Evolutionary conservation across 2,888 invertebrate species (phyloP).

Genomic region (Mamestra brassicae): DNA sequence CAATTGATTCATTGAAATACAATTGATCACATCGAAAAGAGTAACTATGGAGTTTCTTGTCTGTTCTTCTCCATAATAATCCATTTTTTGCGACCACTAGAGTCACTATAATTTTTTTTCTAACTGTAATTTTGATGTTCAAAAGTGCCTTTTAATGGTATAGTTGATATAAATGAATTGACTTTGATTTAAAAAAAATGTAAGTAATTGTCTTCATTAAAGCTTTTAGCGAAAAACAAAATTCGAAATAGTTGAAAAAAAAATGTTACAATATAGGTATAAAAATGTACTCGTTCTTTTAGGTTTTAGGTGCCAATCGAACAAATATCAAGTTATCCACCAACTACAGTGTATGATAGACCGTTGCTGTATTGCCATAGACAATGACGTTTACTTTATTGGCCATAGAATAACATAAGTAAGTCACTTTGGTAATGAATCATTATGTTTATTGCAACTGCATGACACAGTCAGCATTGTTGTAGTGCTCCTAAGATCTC

Average conservation of each 20-base stretch:
- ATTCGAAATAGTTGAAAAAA: not conserved
- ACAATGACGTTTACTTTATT: not conserved
- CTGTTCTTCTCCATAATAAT: too few species aligned
- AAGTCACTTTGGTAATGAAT: slow-evolving; percentile 41
- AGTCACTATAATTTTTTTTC: too few species aligned
- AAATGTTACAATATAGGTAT: not conserved
- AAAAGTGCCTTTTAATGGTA: too few species aligned
- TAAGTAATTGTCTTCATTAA: too few species aligned
- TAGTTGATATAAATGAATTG: too few species aligned
- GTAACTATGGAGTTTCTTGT: too few species aligned
- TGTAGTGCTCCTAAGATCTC: slow-evolving; percentile 41
- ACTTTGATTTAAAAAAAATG: too few species aligned
- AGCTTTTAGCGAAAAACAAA: not conserved
- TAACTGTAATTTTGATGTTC: too few species aligned
- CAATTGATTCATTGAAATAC: too few species aligned
- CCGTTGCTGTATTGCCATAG: too few species aligned
- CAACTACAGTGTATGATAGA: not conserved
- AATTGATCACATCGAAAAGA: too few species aligned
- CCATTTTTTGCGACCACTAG: too few species aligned
- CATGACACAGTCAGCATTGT: slow-evolving; percentile 42
- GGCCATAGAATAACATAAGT: not conserved
- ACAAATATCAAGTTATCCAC: not conserved
- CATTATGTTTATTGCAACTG: slow-evolving; percentile 35
- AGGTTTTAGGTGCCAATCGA: not conserved
- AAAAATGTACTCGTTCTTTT: not conserved